Evolutionary conservation across 2,797 vertebrate species (phyloP).

Genomic region (Tokudaia muenninki): DNA sequence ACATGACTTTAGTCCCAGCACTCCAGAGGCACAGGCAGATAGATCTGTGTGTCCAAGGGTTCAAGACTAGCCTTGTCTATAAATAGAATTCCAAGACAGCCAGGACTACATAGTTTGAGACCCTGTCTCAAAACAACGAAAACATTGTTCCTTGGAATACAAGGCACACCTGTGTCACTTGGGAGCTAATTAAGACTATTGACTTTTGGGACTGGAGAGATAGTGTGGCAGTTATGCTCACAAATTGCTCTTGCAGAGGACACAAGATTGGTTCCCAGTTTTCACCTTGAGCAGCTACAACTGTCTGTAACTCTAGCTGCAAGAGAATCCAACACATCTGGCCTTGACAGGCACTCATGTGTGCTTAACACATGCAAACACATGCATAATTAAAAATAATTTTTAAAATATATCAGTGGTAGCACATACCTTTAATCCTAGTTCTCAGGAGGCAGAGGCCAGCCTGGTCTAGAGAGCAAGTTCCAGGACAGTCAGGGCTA

Average conservation of each 20-base stretch:
- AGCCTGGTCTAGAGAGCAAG: not conserved
- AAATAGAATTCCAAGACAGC: not conserved
- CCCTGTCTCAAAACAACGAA: not conserved
- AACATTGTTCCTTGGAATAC: not conserved
- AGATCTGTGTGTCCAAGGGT: not conserved
- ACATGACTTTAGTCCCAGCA: not conserved
- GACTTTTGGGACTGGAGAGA: not conserved
- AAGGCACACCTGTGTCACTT: not conserved
- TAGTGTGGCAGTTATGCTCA: not conserved
- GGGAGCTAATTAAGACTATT: not conserved
- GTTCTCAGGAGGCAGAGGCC: not conserved
- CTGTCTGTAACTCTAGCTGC: not conserved
- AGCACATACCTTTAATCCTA: too few species aligned
- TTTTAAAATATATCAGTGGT: not conserved
- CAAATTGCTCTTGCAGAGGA: not conserved
- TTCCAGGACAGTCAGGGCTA: not conserved
- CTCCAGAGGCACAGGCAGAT: not conserved
- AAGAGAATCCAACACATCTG: not conserved
- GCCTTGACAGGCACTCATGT: not conserved
- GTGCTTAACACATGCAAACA: not conserved
- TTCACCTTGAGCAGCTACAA: not conserved
- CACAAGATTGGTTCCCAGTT: not conserved
- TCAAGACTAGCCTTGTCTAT: not conserved
- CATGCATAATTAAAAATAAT: not conserved
- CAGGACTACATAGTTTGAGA: not conserved